A percentile compares a stretch with the other conserved stretches of the same genome.
phyloP scores from a whole-genome alignment of 53 echinoderm and acorn worm genomes.

The Holothuria scabra region DNA sequence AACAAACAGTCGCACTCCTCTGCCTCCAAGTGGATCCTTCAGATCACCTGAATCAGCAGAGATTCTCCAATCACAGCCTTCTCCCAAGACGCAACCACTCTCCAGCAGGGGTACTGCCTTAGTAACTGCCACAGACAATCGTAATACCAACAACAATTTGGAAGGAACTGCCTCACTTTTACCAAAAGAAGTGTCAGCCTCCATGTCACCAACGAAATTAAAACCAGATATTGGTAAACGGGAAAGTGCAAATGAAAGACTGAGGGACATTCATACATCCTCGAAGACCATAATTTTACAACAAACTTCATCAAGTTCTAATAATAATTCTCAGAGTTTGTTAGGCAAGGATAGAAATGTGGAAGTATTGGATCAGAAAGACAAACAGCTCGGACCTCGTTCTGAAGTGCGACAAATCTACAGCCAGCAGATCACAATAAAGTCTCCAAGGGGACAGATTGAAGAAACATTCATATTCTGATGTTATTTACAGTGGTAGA shows the following conservation, averaged over 20 bases:
- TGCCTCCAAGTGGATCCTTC: background rate
- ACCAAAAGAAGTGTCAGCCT: background rate
- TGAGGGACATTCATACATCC: conserved; percentile 10
- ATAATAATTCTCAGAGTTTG: background rate
- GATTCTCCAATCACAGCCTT: background rate
- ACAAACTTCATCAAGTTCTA: background rate
- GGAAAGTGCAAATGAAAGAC: conserved; percentile 8
- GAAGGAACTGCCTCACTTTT: background rate
- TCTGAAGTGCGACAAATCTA: conserved; percentile 4
- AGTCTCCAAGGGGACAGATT: conserved; percentile 31
- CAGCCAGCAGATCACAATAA: conserved; percentile 37
- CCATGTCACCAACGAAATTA: background rate
- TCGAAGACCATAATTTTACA: conserved; percentile 23
- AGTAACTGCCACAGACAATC: background rate
- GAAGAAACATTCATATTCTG: conserved; percentile 41
- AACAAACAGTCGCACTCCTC: background rate
- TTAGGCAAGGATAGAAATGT: background rate
- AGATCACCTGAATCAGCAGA: background rate
- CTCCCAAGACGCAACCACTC: background rate
- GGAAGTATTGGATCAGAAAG: background rate
- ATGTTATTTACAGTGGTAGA: background rate
- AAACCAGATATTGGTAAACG: background rate
- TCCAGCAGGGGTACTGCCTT: background rate
- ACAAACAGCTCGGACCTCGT: background rate
- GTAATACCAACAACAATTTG: conserved; percentile 11